Evolutionary conservation across 1,140 invertebrate species (phyloP).

Genomic region (Bactericera cockerelli): DNA sequence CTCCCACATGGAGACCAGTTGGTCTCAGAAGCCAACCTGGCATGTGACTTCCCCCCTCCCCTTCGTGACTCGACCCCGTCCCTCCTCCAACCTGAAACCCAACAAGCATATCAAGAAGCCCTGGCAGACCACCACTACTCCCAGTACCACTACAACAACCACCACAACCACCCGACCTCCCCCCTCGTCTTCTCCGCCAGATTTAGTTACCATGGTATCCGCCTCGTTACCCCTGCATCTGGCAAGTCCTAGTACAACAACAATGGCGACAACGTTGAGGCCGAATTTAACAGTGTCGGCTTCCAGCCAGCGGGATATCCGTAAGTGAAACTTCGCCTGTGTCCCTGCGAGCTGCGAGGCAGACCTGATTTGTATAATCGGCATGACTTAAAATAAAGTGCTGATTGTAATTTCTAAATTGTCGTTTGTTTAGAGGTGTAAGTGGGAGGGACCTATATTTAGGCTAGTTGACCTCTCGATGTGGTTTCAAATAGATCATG

Average conservation of each 20-base stretch:
- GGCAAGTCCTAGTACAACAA: neutral
- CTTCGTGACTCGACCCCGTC: conserved; percentile 19
- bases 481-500: too few species aligned
- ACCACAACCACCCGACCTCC: conserved; percentile 22
- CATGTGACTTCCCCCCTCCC: conserved; percentile 11
- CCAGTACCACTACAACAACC: conserved; percentile 19
- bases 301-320: neutral
- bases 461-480: too few species aligned
- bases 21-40: neutral
- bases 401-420: too few species aligned
- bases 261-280: conserved; percentile 16
- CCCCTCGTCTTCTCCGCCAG: conserved; percentile 20
- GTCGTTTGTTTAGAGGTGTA: too few species aligned
- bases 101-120: conserved; percentile 19
- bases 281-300: neutral
- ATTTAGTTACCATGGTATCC: conserved; percentile 15
- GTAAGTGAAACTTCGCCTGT: too few species aligned
- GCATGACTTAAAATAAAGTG: too few species aligned
- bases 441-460: too few species aligned
- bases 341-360: too few species aligned
- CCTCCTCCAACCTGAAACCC: conserved; percentile 9
- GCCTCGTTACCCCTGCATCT: conserved; percentile 13
- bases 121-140: conserved; percentile 15
- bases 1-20: neutral
- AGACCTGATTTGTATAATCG: too few species aligned